Evolutionary conservation across 2,888 invertebrate genomes (phyloP).

Genomic region (Drosophila nigritarsus): DNA sequence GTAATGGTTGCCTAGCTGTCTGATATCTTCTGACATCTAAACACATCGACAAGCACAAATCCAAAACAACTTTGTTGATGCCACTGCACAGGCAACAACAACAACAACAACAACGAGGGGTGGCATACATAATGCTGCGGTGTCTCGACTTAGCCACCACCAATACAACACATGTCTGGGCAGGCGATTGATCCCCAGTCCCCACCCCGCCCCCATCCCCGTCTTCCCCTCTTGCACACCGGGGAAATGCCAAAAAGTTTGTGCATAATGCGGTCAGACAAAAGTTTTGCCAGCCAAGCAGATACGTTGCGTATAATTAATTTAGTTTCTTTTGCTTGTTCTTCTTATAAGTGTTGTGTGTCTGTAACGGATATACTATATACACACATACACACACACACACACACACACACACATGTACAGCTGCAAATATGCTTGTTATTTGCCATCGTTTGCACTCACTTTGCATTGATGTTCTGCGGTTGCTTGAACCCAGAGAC

Average conservation of each 20-base stretch:
- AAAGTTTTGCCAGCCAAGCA: constrained; percentile 48
- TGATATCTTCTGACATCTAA: not conserved
- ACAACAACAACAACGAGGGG: constrained; percentile 4
- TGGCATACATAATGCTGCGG: constrained; percentile 15
- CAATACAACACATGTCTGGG: constrained; percentile 26
- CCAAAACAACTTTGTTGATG: constrained; percentile 32
- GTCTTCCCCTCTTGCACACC: not conserved
- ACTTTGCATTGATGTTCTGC: constrained; percentile 33
- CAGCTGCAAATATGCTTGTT: constrained; percentile 29
- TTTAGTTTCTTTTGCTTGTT: constrained; percentile 48
- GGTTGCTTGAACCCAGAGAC: constrained; percentile 5
- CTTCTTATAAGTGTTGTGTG: not conserved
- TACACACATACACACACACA: constrained; percentile 8
- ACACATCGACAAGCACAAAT: constrained; percentile 20
- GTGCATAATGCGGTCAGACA: constrained; percentile 57
- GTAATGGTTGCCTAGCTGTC: constrained; percentile 3
- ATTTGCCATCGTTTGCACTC: constrained; percentile 32
- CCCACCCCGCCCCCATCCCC: not conserved
- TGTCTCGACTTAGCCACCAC: constrained; percentile 4
- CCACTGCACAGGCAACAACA: constrained; percentile 16
- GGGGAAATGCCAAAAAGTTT: constrained; percentile 47
- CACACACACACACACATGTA: not conserved
- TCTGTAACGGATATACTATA: constrained; percentile 5
- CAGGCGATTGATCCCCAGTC: not conserved
- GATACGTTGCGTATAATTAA: constrained; percentile 58